A percentile compares a stretch with the other conserved stretches of the same genome.
phyloP scores from a whole-genome alignment of 2,797 vertebrate species.

The Pipistrellus pygmaeus region DNA sequence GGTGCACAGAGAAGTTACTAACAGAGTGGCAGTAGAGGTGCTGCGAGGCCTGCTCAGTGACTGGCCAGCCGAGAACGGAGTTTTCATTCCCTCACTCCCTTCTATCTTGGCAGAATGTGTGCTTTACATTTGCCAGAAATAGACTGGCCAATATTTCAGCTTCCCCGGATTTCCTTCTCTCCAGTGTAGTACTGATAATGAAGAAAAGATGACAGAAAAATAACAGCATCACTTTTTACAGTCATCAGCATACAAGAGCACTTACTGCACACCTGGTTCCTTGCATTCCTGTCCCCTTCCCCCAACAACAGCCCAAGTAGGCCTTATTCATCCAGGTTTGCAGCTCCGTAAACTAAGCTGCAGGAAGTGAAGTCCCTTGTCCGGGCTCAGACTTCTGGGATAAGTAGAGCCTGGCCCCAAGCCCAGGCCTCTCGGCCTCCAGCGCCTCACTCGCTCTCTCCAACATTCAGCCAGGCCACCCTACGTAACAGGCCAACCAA shows the following conservation, averaged over 20 bases:
- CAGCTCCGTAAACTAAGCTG: neutral
- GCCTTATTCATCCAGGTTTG: neutral
- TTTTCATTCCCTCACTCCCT: neutral
- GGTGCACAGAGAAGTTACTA: neutral
- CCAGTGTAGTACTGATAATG: neutral
- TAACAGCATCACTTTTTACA: neutral
- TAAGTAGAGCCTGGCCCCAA: slow-evolving; percentile 14
- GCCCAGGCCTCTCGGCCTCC: slow-evolving; percentile 13
- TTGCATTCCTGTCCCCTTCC: neutral
- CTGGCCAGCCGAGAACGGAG: neutral
- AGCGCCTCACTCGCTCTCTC: neutral
- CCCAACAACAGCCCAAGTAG: neutral
- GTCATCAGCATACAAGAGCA: too few species aligned
- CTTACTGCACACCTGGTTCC: neutral
- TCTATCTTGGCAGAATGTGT: neutral
- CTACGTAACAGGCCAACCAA: neutral
- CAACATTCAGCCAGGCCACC: neutral
- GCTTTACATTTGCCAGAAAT: neutral
- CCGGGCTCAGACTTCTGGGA: slow-evolving; percentile 34
- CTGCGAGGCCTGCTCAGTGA: neutral
- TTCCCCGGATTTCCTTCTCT: neutral
- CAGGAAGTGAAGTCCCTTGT: slow-evolving; percentile 23
- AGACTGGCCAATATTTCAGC: neutral
- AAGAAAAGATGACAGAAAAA: neutral
- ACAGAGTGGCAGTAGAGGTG: neutral